Evolutionary conservation across 2,113 vertebrate species (phyloP), one percentile per base, ranked within the genome.

Genomic region (Anguilla japonica): DNA sequence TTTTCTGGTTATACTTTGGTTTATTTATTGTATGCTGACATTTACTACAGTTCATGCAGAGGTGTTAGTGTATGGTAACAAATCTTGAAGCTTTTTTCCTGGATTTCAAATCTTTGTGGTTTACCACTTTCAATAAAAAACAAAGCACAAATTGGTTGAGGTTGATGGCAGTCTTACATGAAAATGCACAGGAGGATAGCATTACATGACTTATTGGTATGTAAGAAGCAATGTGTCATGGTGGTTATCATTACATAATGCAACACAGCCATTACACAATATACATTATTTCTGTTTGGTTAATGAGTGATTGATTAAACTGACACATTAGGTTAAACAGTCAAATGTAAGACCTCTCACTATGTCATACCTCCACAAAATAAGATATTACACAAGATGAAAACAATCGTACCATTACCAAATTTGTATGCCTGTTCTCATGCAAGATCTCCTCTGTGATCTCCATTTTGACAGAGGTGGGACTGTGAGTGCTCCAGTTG

Each of bases 1-100:
- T 71, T 71, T 71, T 11, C 71, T 75, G 71, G 71, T 75, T 75
- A 75, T 34, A 75, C 20, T 75, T 75, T 75, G 71, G 71, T 75
- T 75, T 75, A 75, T 75, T 34, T 75, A 34, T 75, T 34, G 8
- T 34, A 34, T 26, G 5, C 9, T 75, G 71, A 75, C 71, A 75
- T 75, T 75, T 75, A 29, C 71, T 75, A 75, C 29, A 26, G 71
- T 34, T 75, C 29, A 75, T 75, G 71, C n/a, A 34, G 71, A n/a
- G 29, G n/a, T 75, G 26, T 34, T 75, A 26, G 26, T 75, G n/a
- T 13, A 75, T 34, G 0, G 26, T 20, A 71, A n/a, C 63, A 71
- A 71, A 71, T 71, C 63, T n/a, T 71, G 63, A 71, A 20, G 63
- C 22, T 71, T 71, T n/a, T 71, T n/a, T 9, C 22, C 63, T n/a